Evolutionary conservation across 2,797 vertebrate species (phyloP).

Genomic region (Lacerta agilis): DNA sequence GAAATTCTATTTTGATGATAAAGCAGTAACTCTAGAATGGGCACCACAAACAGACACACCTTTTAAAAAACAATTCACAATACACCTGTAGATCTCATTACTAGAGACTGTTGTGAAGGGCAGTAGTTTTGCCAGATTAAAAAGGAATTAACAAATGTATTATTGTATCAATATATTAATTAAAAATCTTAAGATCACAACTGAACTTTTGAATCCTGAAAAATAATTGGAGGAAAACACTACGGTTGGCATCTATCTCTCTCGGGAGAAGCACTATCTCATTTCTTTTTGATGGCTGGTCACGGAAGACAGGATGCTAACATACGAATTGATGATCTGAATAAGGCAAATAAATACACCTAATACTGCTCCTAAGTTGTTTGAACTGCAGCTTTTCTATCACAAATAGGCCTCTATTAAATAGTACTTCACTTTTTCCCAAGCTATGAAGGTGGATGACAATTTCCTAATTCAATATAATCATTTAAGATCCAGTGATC

Average conservation of each 20-base stretch:
- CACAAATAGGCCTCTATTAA: neutral
- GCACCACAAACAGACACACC: neutral
- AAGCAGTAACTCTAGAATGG: neutral
- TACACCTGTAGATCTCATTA: neutral
- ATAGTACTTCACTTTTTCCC: neutral
- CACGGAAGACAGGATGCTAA: neutral
- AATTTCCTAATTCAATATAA: neutral
- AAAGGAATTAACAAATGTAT: neutral
- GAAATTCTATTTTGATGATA: neutral
- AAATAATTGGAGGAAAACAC: neutral
- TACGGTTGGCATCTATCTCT: neutral
- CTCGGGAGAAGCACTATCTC: neutral
- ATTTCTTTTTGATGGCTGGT: neutral
- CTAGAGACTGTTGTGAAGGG: neutral
- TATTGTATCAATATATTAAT: neutral
- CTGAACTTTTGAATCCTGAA: neutral
- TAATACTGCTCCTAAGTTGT: neutral
- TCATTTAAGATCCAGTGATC: neutral
- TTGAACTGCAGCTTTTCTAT: neutral
- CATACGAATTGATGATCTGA: neutral
- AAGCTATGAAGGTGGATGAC: neutral
- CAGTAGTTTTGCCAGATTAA: neutral
- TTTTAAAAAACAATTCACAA: constrained; percentile 7
- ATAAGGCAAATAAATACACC: neutral
- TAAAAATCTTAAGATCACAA: neutral